Conservation (phyloP, 2,113 vertebrate species). For the Actenoides lindsayi region DNA sequence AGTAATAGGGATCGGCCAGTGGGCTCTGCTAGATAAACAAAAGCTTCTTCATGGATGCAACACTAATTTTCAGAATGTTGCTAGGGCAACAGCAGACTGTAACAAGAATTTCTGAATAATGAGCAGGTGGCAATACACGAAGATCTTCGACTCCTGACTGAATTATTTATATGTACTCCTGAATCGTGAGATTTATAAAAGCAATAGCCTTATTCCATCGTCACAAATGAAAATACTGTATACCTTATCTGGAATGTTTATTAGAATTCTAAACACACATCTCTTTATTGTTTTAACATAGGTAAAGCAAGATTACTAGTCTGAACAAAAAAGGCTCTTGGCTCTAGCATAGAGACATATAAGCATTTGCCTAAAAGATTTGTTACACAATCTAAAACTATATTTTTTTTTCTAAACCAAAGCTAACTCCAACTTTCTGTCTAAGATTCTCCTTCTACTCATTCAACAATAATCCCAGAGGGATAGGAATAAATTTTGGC, state of each 20-base stretch:
- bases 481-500: neutral
- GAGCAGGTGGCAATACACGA: constrained; percentile 49
- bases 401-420: neutral
- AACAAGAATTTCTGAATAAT: constrained; percentile 60
- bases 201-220: neutral
- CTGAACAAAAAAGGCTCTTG: neutral
- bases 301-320: neutral
- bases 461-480: neutral
- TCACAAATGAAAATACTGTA: neutral
- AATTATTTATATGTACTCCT: constrained; percentile 41
- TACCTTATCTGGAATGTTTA: neutral
- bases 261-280: neutral
- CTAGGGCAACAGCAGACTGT: constrained; percentile 59
- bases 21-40: constrained; percentile 45
- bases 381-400: neutral
- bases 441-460: neutral
- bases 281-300: neutral
- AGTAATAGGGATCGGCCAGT: neutral
- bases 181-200: constrained; percentile 20
- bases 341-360: neutral
- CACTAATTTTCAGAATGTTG: constrained; percentile 61
- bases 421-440: neutral
- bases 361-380: neutral
- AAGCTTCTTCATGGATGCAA: constrained; percentile 42
- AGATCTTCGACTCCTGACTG: neutral